Conservation (phyloP, 2,797 vertebrate species). For the Poeciliopsis gracilis region DNA sequence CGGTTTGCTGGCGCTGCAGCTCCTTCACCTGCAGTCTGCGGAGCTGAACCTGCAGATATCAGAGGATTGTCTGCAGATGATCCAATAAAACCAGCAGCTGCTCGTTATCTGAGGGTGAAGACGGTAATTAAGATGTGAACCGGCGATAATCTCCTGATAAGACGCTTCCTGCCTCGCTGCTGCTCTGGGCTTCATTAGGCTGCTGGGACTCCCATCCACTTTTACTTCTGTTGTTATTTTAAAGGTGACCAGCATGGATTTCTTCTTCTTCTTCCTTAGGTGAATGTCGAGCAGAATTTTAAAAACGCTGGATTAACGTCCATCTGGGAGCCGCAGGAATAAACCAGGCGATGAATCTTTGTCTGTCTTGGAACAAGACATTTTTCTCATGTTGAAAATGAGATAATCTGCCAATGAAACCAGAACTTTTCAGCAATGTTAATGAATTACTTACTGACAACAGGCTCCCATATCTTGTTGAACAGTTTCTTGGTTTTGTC, state of each 20-base stretch:
- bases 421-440: too few relatives aligned
- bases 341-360: not conserved
- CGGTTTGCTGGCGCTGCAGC: not conserved
- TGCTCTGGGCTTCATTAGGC: conserved; percentile 1
- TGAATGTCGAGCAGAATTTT: not conserved
- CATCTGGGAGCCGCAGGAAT: not conserved
- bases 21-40: not conserved
- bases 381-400: too few relatives aligned
- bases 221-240: not conserved
- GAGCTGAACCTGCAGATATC: conserved; percentile 2
- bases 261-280: not conserved
- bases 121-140: conserved; percentile 42
- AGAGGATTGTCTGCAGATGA: conserved; percentile 16
- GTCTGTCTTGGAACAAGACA: too few relatives aligned
- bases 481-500: too few relatives aligned
- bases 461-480: too few relatives aligned
- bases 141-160: conserved; percentile 32
- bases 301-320: not conserved
- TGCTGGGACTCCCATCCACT: not conserved
- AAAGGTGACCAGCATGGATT: not conserved
- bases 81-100: conserved; percentile 18
- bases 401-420: too few relatives aligned
- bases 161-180: conserved; percentile 17
- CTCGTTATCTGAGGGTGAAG: conserved; percentile 30
- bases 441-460: too few relatives aligned